A percentile compares a stretch with the other conserved stretches of the same genome.
Evolutionary conservation across 1,140 invertebrate genomes (phyloP).

Genomic region (Brachionus angularis): DNA sequence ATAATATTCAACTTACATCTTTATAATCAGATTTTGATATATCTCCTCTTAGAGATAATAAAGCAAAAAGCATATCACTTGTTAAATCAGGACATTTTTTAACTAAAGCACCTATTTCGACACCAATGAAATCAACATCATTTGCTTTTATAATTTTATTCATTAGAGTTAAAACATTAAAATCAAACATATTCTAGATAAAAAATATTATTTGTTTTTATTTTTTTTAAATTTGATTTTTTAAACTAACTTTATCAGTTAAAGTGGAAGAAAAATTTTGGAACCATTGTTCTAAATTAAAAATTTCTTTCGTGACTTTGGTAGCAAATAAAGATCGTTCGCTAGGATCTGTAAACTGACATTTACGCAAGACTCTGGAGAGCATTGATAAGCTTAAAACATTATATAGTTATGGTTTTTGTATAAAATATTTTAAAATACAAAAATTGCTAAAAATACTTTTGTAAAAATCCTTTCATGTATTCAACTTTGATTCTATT

Average conservation of each 20-base stretch:
- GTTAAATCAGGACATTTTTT: constrained; percentile 41
- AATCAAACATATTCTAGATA: constrained; percentile 32
- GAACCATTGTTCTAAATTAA: constrained; percentile 36
- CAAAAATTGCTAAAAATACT: constrained; percentile 6
- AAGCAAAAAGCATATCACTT: constrained; percentile 37
- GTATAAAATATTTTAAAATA: neutral
- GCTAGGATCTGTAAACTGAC: constrained; percentile 9
- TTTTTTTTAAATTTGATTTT: neutral
- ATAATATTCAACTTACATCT: neutral
- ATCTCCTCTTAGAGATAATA: constrained; percentile 34
- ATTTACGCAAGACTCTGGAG: constrained; percentile 10
- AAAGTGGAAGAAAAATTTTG: constrained; percentile 3
- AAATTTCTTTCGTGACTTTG: constrained; percentile 7
- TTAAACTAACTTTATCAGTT: constrained; percentile 12
- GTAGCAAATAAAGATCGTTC: constrained; percentile 4
- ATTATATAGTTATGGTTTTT: neutral
- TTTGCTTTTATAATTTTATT: constrained; percentile 29
- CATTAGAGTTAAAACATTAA: constrained; percentile 22
- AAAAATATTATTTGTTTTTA: neutral
- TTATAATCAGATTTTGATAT: constrained; percentile 15
- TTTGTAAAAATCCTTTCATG: constrained; percentile 43
- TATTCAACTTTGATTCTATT: constrained; percentile 40
- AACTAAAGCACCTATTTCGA: constrained; percentile 16
- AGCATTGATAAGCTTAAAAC: neutral
- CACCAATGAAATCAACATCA: constrained; percentile 20